Evolutionary conservation across 2,797 vertebrate genomes (phyloP), one percentile per base, ranked within the genome.

Genomic region (Myiotriccus ornatus): DNA sequence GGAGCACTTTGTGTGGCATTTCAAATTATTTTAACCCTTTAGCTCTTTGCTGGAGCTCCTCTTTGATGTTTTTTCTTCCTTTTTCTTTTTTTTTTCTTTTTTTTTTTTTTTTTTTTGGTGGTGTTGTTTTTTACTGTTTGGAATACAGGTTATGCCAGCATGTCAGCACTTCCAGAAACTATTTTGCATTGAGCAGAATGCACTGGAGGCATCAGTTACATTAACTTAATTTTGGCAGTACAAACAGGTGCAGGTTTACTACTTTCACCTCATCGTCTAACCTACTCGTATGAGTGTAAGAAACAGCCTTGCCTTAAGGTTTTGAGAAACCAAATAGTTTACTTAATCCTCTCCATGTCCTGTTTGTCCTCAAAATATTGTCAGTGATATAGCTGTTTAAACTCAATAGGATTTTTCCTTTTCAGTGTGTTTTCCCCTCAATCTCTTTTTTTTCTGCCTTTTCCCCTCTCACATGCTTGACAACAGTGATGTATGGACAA

Each of bases 1-100:
- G 70, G 80, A 96, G 52, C 65, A 92, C 59, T 84, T 94, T 73
- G 32, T 90, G 46, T 90, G 80, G 84, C 50, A 89, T 93, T 94
- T 90, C n/a, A 81, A 89, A 89, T 87, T 1, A 79, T 92, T 94
- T 93, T 96, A 95, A 95, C 90, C 63, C 91, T 87, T 94, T 76
- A 75, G 23, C 8, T 82, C 50, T 89, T 79, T 63, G 3, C 27
- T 84, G 34, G 20, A 92, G 12, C 12, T 74, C 27, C 19, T 79
- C 34, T 46, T 49, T 28, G 12, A n/a, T 32, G 22, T 3, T 3
- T 28, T 37, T 16, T 52, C 43, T 27, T 17, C 12, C 3, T 7
- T 1, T 22, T 20, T 35, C 10, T 15, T 3, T 1, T 3, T 12
- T 23, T 32, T 27, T 28, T 60, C 30, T 22, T n/a, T 24, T 21